Percentiles rank a stretch among this genome's conserved stretches.
These are phyloP conservation scores for Actenoides lindsayi DNA, from an alignment of 2,113 vertebrate genomes.

Conservation along the genomic window DNA sequence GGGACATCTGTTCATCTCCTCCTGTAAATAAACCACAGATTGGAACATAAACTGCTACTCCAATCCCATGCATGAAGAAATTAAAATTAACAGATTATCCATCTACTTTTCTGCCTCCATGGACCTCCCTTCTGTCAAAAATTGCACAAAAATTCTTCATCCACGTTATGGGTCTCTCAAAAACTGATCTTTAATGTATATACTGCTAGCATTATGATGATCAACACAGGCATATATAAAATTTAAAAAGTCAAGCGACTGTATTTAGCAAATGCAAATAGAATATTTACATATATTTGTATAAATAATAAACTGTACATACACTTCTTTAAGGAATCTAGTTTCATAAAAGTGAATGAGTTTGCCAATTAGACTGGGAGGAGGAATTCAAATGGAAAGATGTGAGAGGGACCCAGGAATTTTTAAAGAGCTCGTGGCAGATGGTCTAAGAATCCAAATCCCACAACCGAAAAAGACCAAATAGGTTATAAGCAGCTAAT, in stretches of 20 bases:
- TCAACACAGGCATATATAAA: not conserved
- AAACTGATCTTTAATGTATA: not conserved
- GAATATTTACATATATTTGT: not conserved
- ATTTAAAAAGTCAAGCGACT: not conserved
- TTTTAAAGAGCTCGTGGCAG: not conserved
- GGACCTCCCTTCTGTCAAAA: not conserved
- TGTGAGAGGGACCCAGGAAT: not conserved
- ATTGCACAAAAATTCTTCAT: not conserved
- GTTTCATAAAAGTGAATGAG: not conserved
- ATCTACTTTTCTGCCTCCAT: not conserved
- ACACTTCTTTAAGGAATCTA: not conserved
- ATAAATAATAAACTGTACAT: not conserved
- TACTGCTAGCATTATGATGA: not conserved
- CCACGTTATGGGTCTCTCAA: not conserved
- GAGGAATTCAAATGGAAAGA: not conserved
- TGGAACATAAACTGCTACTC: not conserved
- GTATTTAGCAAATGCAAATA: not conserved
- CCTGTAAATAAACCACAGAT: not conserved
- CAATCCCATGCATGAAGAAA: not conserved
- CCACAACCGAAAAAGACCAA: not conserved
- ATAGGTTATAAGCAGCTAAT: slow-evolving; percentile 18
- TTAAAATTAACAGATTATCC: slow-evolving; percentile 18
- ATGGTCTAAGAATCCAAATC: slow-evolving; percentile 12
- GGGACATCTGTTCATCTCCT: slow-evolving; percentile 14
- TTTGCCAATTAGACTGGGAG: not conserved